Percentiles rank a stretch among this genome's conserved stretches.
Evolutionary conservation across 1,140 invertebrate genomes (phyloP).

Genomic region (Hirudo medicinalis): DNA sequence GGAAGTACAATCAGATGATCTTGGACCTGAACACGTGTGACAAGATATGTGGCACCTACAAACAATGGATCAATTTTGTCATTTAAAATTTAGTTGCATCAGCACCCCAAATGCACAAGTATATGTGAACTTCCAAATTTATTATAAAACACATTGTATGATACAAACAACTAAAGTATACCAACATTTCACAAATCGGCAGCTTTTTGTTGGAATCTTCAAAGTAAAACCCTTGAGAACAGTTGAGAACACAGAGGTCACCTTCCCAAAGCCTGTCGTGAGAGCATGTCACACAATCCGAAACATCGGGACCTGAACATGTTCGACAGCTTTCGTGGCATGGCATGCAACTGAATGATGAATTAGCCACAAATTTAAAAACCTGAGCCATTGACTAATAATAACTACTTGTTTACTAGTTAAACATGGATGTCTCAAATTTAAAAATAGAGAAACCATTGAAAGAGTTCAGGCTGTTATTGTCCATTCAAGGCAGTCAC

Average conservation of each 20-base stretch:
- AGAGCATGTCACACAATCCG: conserved; percentile 12
- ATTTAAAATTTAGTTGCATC: neutral
- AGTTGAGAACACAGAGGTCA: conserved; percentile 17
- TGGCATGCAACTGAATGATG: conserved; percentile 11
- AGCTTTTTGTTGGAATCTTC: conserved; percentile 1
- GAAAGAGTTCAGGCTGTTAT: too few relatives aligned
- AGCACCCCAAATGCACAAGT: neutral
- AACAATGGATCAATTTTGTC: neutral
- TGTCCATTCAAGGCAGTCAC: too few relatives aligned
- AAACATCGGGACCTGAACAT: conserved; percentile 1
- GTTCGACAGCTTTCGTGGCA: conserved; percentile 20
- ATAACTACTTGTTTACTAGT: too few relatives aligned
- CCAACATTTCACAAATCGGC: neutral
- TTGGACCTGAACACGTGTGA: conserved; percentile 15
- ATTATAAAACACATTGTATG: neutral
- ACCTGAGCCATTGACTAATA: too few relatives aligned
- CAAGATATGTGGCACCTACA: conserved; percentile 21
- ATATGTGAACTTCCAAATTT: neutral
- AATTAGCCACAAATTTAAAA: neutral
- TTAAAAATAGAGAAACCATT: too few relatives aligned
- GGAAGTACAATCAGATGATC: conserved; percentile 8
- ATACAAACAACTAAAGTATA: neutral
- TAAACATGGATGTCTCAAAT: too few relatives aligned
- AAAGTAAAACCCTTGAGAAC: conserved; percentile 13
- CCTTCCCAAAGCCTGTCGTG: conserved; percentile 4